Conservation (phyloP, 1,140 invertebrate species). For the Orius laevigatus region DNA sequence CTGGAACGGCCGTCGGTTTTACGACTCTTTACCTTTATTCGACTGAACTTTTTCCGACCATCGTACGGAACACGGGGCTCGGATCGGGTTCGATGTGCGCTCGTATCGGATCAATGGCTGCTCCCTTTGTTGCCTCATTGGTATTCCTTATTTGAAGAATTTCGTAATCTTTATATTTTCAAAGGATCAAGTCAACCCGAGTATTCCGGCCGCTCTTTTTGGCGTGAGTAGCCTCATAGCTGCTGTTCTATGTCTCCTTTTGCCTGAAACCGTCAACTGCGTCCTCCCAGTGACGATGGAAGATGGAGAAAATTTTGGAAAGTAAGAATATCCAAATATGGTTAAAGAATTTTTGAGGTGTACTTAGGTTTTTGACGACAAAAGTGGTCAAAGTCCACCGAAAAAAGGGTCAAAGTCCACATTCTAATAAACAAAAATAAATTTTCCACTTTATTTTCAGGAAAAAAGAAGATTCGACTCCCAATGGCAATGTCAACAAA, state of each 20-base stretch:
- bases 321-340: constrained; percentile 14
- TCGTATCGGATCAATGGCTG: constrained; percentile 56
- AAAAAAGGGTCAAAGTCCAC: too few relatives aligned
- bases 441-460: too few relatives aligned
- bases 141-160: constrained; percentile 27
- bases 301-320: constrained; percentile 21
- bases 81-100: constrained; percentile 62
- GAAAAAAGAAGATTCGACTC: too few relatives aligned
- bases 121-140: constrained; percentile 50
- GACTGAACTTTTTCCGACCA: constrained; percentile 69
- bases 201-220: constrained; percentile 28
- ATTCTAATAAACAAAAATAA: too few relatives aligned
- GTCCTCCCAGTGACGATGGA: constrained; percentile 22
- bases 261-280: constrained; percentile 23
- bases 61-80: constrained; percentile 59
- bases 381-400: too few relatives aligned
- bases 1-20: constrained; percentile 67
- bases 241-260: constrained; percentile 14
- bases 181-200: constrained; percentile 24
- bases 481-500: too few relatives aligned
- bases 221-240: constrained; percentile 18
- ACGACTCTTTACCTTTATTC: constrained; percentile 66
- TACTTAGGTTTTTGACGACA: too few relatives aligned
- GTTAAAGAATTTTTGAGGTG: too few relatives aligned
- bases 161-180: neutral